These are phyloP conservation scores for Pseudomyrmex cubaensis DNA, from an alignment of 1,140 invertebrate genomes.

Conservation along the genomic window DNA sequence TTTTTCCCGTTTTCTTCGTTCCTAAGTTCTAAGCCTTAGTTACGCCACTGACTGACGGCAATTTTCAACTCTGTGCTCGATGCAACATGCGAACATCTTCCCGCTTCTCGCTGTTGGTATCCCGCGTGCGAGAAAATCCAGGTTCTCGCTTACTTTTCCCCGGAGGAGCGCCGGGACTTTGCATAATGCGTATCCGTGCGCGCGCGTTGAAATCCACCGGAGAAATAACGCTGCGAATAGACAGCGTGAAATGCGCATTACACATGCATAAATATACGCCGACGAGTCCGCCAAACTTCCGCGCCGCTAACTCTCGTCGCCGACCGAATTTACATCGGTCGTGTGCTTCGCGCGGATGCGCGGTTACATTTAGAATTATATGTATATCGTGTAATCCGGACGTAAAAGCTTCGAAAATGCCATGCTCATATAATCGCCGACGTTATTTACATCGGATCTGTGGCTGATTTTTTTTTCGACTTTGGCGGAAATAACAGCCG, in stretches of 20 bases:
- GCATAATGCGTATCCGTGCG: conserved; percentile 59
- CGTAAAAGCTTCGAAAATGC: not conserved
- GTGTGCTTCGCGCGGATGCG: too few species aligned
- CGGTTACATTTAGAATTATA: conserved; percentile 8
- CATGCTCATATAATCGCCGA: not conserved
- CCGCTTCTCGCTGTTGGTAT: conserved; percentile 7
- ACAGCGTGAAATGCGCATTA: conserved; percentile 54
- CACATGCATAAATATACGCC: conserved; percentile 60
- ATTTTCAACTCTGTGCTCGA: conserved; percentile 42
- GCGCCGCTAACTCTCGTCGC: conserved; percentile 12
- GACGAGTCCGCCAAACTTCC: conserved; percentile 40
- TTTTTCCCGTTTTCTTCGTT: not conserved
- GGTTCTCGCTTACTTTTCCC: conserved; percentile 58
- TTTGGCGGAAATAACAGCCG: not conserved
- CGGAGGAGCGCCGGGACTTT: conserved; percentile 25
- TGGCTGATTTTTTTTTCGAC: conserved; percentile 12
- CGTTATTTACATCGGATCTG: not conserved
- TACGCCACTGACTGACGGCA: conserved; percentile 22
- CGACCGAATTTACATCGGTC: conserved; percentile 37
- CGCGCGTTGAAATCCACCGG: conserved; percentile 10
- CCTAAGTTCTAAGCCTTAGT: conserved; percentile 19
- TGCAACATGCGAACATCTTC: not conserved
- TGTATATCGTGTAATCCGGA: not conserved
- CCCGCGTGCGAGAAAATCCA: conserved; percentile 57
- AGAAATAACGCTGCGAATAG: conserved; percentile 60